A percentile compares a stretch with the other conserved stretches of the same genome.
These are phyloP conservation scores for Amphiprion ocellaris DNA, from an alignment of 2,113 vertebrate species.

Conservation along the genomic window DNA sequence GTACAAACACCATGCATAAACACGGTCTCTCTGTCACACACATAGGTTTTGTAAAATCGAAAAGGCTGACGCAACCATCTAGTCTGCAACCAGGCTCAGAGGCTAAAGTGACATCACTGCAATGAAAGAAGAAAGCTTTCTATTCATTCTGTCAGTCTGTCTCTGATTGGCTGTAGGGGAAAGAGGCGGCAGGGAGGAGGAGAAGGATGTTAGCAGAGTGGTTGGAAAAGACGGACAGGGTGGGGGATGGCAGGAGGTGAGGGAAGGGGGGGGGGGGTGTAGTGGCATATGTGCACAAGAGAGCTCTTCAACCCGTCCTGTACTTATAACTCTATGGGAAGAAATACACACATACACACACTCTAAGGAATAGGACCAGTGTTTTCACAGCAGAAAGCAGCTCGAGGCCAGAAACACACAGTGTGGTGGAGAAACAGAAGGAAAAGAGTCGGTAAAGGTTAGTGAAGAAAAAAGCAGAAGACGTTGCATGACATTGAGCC, in stretches of 20 bases:
- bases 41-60: slow-evolving; percentile 15
- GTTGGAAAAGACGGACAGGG: slow-evolving; percentile 9
- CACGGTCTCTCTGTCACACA: not conserved
- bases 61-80: slow-evolving; percentile 58
- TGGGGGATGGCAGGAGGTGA: slow-evolving; percentile 23
- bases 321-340: slow-evolving; percentile 21
- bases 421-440: slow-evolving; percentile 18
- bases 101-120: slow-evolving; percentile 60
- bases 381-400: slow-evolving; percentile 42
- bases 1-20: slow-evolving; percentile 26
- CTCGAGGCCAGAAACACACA: slow-evolving; percentile 9
- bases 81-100: slow-evolving; percentile 28
- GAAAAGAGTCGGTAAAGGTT: slow-evolving; percentile 6
- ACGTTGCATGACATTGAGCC: not conserved
- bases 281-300: slow-evolving; percentile 52
- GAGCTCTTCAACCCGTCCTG: slow-evolving; percentile 23
- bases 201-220: slow-evolving; percentile 24
- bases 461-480: not conserved
- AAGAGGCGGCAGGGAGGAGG: slow-evolving; percentile 10
- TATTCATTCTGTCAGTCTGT: slow-evolving; percentile 56
- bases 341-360: slow-evolving; percentile 27
- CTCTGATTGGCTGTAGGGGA: slow-evolving; percentile 52
- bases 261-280: not conserved
- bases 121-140: slow-evolving; percentile 58
- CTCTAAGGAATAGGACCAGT: slow-evolving; percentile 8